Percentiles rank a stretch among this genome's conserved stretches.
phyloP scores from a whole-genome alignment of 2,888 invertebrate species.

The Dendrolimus houi region DNA sequence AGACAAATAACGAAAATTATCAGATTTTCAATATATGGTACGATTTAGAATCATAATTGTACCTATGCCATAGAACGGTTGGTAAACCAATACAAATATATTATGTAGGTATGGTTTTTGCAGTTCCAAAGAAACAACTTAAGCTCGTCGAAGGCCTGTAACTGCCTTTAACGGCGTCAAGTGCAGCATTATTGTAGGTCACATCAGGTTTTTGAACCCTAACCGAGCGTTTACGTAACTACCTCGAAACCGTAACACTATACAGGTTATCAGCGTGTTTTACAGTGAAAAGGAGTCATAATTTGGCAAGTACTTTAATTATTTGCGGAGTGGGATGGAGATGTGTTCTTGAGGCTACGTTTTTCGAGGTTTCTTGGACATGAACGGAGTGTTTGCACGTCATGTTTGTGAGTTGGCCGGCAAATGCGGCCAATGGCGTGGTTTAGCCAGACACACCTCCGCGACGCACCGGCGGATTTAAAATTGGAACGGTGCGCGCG shows the following conservation, averaged over 20 bases:
- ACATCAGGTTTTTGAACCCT: constrained; percentile 28
- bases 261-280: constrained; percentile 12
- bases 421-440: constrained; percentile 40
- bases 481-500: constrained; percentile 69
- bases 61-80: too few relatives aligned
- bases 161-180: too few relatives aligned
- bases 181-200: constrained; percentile 12
- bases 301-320: too few relatives aligned
- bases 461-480: constrained; percentile 40
- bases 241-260: constrained; percentile 14
- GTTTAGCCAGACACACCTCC: constrained; percentile 60
- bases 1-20: too few relatives aligned
- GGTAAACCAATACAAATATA: too few relatives aligned
- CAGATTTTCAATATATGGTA: too few relatives aligned
- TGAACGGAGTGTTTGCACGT: constrained; percentile 16
- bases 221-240: constrained; percentile 21
- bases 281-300: background rate
- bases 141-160: too few relatives aligned
- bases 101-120: too few relatives aligned
- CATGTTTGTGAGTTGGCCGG: constrained; percentile 25
- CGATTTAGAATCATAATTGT: too few relatives aligned
- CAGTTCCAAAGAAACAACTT: too few relatives aligned
- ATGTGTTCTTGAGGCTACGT: too few relatives aligned
- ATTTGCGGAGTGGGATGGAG: too few relatives aligned
- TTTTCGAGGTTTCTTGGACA: background rate